Evolutionary conservation across 2,113 vertebrate species (phyloP).

Genomic region (Thunnus maccoyii): DNA sequence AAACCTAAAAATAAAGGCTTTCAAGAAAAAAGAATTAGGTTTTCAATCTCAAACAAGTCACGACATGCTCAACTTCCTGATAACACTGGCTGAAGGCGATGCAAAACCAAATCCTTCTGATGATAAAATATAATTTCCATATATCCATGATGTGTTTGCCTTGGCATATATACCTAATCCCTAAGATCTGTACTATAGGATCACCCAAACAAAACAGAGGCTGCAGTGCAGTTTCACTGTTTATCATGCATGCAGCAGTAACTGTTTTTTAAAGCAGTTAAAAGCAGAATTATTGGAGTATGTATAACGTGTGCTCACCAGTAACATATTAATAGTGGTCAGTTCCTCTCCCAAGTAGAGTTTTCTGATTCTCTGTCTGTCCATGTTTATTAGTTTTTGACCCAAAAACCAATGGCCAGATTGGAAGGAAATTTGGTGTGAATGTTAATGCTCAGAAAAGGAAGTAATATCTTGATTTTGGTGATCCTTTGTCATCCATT

Average conservation of each 20-base stretch:
- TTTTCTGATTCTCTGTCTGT: no score
- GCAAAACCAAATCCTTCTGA: constrained; percentile 30
- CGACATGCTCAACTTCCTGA: not conserved
- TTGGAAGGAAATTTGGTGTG: no score
- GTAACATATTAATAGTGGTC: no score
- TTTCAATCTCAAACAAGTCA: not conserved
- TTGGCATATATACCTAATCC: constrained; percentile 31
- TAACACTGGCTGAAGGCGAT: constrained; percentile 1
- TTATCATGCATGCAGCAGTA: not conserved
- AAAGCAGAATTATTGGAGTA: no score
- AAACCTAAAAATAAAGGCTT: not conserved
- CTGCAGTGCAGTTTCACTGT: not conserved
- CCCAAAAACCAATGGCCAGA: no score
- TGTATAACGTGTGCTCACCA: no score
- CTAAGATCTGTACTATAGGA: constrained; percentile 11
- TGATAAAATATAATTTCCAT: constrained; percentile 24
- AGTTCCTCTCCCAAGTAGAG: no score
- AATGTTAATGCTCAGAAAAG: no score
- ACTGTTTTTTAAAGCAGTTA: no score
- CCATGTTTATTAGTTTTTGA: no score
- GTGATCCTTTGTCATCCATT: no score
- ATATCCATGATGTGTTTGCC: constrained; percentile 33
- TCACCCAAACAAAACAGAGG: constrained; percentile 23
- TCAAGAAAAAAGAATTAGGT: not conserved
- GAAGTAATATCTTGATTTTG: no score